Conservation (phyloP, 2,888 invertebrate genomes). For the Macrosiphum euphorbiae region DNA sequence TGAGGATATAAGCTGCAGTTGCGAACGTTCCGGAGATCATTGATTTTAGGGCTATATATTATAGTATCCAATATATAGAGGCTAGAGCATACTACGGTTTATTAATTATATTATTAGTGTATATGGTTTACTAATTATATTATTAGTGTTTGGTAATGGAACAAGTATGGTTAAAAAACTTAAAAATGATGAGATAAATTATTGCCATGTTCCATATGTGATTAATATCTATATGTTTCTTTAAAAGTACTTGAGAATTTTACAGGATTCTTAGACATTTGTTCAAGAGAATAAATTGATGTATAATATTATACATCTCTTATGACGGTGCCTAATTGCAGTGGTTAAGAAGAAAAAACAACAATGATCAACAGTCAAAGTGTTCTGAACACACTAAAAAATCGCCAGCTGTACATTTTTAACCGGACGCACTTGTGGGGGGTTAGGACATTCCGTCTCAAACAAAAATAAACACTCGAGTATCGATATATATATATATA, state of each 20-base stretch:
- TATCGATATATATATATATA: background rate
- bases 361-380: constrained; percentile 50
- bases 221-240: background rate
- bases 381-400: constrained; percentile 58
- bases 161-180: background rate
- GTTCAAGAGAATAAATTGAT: constrained; percentile 2
- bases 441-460: background rate
- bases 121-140: background rate
- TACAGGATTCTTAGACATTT: background rate
- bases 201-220: background rate
- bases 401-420: constrained; percentile 50
- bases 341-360: background rate
- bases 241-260: constrained; percentile 37
- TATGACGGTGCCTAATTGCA: background rate
- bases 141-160: background rate
- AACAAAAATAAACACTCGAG: constrained; percentile 62
- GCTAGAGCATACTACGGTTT: background rate
- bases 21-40: background rate
- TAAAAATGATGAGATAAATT: constrained; percentile 1
- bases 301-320: constrained; percentile 13
- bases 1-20: background rate
- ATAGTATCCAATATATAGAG: background rate
- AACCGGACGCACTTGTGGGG: constrained; percentile 44
- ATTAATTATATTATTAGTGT: background rate
- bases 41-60: background rate